Base-by-base conservation (phyloP, 2,888 invertebrate genomes). In the Hypena proboscidalis region DNA sequence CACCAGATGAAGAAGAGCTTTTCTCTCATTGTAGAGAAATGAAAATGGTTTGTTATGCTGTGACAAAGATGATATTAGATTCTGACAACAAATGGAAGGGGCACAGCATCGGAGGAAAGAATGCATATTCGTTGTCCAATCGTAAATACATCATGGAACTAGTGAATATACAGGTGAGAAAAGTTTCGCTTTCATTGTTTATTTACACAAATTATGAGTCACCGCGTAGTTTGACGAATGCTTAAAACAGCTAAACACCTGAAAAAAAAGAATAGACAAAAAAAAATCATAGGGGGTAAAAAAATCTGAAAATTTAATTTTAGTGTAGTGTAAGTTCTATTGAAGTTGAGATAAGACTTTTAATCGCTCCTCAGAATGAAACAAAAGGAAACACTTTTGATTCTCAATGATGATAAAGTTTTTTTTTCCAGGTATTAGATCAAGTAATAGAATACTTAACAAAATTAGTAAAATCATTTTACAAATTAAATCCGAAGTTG, bases 381-480 rank as follows among this genome's bases (percentile, higher is more conserved):
- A n/a, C n/a, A n/a, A n/a, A n/a, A n/a, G n/a, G n/a, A n/a, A n/a
- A n/a, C n/a, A n/a, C n/a, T n/a, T n/a, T n/a, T n/a, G n/a, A n/a
- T n/a, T n/a, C n/a, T n/a, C n/a, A n/a, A n/a, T n/a, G n/a, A n/a
- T n/a, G n/a, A n/a, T n/a, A n/a, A n/a, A 10, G 9, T 36, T 34
- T 50, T 47, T 9, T 49, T 53, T 90, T 91, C 31, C 71, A 93
- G 93, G 91, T 92, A 72, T 74, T 93, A 73, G 92, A 93, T 79
- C 89, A 91, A 79, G 87, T 93, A 62, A 86, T 91, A 74, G 88
- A 87, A 47, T 91, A 91, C 56, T 80, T 92, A 71, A 82, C 90
- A 30, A 90, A 87, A 58, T 65, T 92, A 72, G 91, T 91, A 9
- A 87, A 89, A 55, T 88, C 89, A 14, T 93, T 92, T 67, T 91